A percentile compares a stretch with the other conserved stretches of the same genome.
phyloP scores from a whole-genome alignment of 2,113 vertebrate genomes.

The Burhinus bistriatus region DNA sequence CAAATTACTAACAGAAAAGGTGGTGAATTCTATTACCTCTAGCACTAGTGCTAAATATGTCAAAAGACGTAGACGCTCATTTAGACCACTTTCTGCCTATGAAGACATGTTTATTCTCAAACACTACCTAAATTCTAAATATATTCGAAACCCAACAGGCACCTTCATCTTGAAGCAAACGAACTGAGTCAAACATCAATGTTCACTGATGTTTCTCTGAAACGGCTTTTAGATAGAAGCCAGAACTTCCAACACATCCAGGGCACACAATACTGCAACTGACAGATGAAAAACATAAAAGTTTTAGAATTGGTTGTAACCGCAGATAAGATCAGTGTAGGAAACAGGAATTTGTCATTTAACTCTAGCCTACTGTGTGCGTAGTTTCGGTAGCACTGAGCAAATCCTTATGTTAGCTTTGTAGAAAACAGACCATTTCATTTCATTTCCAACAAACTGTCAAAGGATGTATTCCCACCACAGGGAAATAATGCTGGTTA shows the following conservation, averaged over 20 bases:
- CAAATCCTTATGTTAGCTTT: background rate
- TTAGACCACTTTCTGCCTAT: background rate
- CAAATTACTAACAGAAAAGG: background rate
- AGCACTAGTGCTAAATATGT: background rate
- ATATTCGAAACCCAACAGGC: background rate
- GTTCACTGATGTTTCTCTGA: background rate
- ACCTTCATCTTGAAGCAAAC: background rate
- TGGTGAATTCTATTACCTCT: background rate
- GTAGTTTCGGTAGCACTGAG: background rate
- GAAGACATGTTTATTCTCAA: background rate
- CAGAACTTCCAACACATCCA: background rate
- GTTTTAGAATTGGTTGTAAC: background rate
- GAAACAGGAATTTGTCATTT: background rate
- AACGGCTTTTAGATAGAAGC: background rate
- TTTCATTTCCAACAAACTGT: background rate
- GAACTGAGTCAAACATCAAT: background rate
- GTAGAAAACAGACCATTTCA: background rate
- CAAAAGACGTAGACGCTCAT: background rate
- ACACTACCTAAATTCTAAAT: background rate
- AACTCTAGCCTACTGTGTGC: background rate
- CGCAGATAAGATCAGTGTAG: background rate
- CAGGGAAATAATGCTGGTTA: background rate
- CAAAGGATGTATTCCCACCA: background rate
- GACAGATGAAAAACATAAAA: background rate
- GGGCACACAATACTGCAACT: background rate